These are phyloP conservation scores for Pteruthius melanotis DNA, from an alignment of 2,113 vertebrate species.

Conservation along the genomic window DNA sequence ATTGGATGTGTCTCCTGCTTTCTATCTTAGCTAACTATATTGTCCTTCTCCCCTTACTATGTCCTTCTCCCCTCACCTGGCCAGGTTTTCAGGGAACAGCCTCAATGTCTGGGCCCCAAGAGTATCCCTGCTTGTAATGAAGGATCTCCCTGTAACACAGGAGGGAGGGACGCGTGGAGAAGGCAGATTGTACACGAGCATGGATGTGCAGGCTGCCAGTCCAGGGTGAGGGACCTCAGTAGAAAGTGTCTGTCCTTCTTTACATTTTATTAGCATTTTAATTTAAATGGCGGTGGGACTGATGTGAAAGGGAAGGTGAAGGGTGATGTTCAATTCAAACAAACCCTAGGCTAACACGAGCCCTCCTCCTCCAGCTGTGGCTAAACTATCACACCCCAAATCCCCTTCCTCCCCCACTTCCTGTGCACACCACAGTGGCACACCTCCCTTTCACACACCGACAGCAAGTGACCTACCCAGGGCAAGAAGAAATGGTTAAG, in stretches of 20 bases:
- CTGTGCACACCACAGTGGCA: background rate
- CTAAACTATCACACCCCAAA: background rate
- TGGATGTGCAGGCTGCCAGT: fast-evolving
- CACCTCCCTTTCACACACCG: background rate
- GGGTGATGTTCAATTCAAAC: background rate
- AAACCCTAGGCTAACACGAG: background rate
- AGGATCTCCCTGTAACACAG: background rate
- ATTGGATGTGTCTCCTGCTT: background rate
- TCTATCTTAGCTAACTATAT: background rate
- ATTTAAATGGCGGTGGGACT: background rate
- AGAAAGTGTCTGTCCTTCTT: background rate
- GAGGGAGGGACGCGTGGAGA: fast-evolving
- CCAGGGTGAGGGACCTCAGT: background rate
- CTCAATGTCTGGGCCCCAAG: background rate
- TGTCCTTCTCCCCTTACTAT: background rate
- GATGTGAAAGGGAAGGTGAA: background rate
- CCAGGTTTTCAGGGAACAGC: background rate
- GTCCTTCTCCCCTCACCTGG: background rate
- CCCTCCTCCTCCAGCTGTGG: background rate
- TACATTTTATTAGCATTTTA: background rate
- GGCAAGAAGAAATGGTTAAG: background rate
- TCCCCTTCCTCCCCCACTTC: background rate
- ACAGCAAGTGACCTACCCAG: fast-evolving
- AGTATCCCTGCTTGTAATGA: background rate
- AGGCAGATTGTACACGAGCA: background rate